phyloP scores from a whole-genome alignment of 2,113 vertebrate species.

The Brienomyrus brachyistius region DNA sequence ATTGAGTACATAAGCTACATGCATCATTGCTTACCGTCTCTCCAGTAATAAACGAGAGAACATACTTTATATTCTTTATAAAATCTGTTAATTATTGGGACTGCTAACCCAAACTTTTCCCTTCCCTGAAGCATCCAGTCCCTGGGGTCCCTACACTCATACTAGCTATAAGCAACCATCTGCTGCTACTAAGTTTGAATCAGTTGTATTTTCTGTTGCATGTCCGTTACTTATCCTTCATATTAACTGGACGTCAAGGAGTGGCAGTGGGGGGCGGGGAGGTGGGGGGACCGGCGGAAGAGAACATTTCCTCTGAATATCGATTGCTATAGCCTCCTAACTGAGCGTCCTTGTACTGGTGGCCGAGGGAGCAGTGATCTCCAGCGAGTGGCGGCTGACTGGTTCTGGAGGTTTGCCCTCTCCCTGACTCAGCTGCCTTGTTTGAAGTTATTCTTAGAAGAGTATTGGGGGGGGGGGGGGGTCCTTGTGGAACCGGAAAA shows the following conservation, averaged over 20 bases:
- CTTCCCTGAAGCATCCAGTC: not conserved
- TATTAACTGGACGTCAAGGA: not conserved
- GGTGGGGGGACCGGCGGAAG: slow-evolving; percentile 33
- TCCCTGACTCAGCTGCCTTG: slow-evolving; percentile 19
- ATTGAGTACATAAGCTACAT: not conserved
- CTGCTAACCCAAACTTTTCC: not conserved
- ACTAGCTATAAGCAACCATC: not conserved
- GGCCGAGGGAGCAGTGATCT: slow-evolving; percentile 17
- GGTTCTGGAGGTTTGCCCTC: not conserved
- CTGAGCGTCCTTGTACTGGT: slow-evolving; percentile 34
- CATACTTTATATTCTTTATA: not conserved
- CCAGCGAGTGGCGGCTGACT: not conserved
- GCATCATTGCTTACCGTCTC: not conserved
- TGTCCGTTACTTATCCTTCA: not conserved
- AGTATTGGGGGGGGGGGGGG: not conserved
- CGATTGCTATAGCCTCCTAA: slow-evolving; percentile 48
- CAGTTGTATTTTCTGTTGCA: not conserved
- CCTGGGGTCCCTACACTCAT: not conserved
- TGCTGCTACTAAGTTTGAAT: not conserved
- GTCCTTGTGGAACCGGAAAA: not conserved
- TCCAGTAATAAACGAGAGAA: not conserved
- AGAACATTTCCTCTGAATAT: slow-evolving; percentile 39
- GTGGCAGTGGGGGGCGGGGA: slow-evolving; percentile 25
- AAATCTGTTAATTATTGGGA: not conserved
- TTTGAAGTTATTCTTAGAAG: slow-evolving; percentile 41